Conservation (phyloP, 2,113 vertebrate genomes). For the Cairina moschata region DNA sequence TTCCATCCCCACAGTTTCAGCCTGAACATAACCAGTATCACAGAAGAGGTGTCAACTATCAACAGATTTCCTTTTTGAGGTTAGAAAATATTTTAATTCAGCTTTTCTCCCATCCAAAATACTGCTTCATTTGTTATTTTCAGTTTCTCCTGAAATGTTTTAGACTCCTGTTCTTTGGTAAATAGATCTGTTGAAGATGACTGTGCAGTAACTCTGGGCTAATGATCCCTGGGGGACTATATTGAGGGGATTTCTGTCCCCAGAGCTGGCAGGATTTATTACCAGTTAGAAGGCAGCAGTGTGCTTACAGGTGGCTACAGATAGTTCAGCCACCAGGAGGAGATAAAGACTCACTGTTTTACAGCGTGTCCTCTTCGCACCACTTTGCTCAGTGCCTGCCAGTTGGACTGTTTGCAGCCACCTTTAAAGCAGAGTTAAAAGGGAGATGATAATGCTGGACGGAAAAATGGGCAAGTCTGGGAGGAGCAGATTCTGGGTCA, state of each 20-base stretch:
- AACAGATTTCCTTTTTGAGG: background rate
- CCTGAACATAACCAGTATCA: background rate
- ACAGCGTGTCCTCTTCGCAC: background rate
- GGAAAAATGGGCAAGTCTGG: background rate
- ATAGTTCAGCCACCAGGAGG: background rate
- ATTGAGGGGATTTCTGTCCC: background rate
- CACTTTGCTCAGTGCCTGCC: background rate
- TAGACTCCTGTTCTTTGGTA: background rate
- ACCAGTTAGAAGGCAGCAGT: background rate
- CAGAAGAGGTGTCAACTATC: background rate
- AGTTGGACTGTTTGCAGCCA: background rate
- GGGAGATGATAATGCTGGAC: background rate
- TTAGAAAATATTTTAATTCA: background rate
- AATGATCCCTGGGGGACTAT: background rate
- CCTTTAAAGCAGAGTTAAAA: background rate
- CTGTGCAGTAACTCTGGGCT: background rate
- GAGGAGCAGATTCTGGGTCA: background rate
- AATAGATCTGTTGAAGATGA: background rate
- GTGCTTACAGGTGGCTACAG: background rate
- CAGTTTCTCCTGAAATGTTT: background rate
- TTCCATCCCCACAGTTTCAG: background rate
- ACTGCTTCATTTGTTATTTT: background rate
- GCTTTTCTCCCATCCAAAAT: background rate
- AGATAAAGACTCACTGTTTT: background rate
- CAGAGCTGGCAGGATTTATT: background rate